These are phyloP conservation scores for Myodes glareolus DNA, from an alignment of 2,113 vertebrate genomes.

Conservation along the genomic window DNA sequence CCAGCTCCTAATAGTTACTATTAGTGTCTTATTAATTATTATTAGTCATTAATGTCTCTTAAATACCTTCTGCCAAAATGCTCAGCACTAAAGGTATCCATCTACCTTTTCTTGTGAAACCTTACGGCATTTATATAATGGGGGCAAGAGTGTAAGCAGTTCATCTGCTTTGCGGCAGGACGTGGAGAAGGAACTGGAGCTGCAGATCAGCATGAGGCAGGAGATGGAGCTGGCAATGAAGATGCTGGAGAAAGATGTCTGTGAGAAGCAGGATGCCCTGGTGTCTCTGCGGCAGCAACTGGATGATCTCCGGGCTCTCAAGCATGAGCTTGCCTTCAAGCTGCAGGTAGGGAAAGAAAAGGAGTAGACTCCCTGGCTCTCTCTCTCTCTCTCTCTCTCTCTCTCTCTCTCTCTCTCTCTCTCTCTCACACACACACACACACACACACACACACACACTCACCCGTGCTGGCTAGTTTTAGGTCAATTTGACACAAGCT, in stretches of 20 bases:
- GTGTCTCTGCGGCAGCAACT: constrained; percentile 96
- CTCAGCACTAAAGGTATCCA: not conserved
- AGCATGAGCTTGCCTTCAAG: constrained; percentile 96
- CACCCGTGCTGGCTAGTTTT: too few relatives aligned
- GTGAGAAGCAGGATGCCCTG: constrained; percentile 97
- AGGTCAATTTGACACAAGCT: too few relatives aligned
- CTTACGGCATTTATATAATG: not conserved
- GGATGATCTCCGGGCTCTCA: constrained; percentile 95
- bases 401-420: not conserved
- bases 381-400: too few relatives aligned
- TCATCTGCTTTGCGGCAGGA: constrained; percentile 89
- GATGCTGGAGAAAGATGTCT: constrained; percentile 99
- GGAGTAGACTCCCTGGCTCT: not conserved
- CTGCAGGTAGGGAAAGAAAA: constrained; percentile 89
- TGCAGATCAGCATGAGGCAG: constrained; percentile 98
- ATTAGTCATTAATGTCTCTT: not conserved
- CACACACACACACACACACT: too few relatives aligned
- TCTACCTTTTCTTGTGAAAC: not conserved
- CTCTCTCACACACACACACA: too few relatives aligned
- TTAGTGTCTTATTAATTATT: not conserved
- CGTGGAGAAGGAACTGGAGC: constrained; percentile 97
- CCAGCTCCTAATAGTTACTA: not conserved
- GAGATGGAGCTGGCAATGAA: constrained; percentile 99
- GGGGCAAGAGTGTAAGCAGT: not conserved
- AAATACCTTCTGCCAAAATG: constrained; percentile 17